Conservation (phyloP, 2,888 invertebrate species). For the Ormyrus thymus region DNA sequence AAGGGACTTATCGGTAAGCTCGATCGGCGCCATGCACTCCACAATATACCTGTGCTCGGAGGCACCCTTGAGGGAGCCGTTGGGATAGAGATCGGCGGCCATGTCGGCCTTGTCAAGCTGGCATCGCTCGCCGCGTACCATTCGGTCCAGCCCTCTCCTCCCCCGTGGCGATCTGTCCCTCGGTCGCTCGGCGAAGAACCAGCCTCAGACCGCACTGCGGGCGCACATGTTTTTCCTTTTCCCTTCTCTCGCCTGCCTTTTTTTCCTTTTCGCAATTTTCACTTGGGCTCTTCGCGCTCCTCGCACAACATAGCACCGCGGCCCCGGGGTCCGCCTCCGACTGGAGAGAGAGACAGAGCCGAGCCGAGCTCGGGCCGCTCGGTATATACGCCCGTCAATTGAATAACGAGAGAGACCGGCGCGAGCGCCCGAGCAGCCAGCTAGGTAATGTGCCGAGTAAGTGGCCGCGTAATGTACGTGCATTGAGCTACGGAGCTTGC, state of each 20-base stretch:
- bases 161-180: neutral
- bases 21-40: too few relatives aligned
- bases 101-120: slow-evolving; percentile 62
- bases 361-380: neutral
- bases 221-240: too few relatives aligned
- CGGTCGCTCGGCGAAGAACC: neutral
- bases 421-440: slow-evolving; percentile 12
- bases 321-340: slow-evolving; percentile 27
- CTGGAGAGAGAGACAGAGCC: slow-evolving; percentile 2
- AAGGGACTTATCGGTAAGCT: too few relatives aligned
- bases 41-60: slow-evolving; percentile 63
- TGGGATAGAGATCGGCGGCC: slow-evolving; percentile 71
- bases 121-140: slow-evolving; percentile 57
- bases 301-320: neutral
- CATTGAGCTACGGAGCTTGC: slow-evolving; percentile 10
- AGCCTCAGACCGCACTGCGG: too few relatives aligned
- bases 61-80: slow-evolving; percentile 67
- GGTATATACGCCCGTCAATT: slow-evolving; percentile 27
- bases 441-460: slow-evolving; percentile 23
- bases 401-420: slow-evolving; percentile 37
- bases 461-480: slow-evolving; percentile 42
- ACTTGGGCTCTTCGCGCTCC: too few relatives aligned
- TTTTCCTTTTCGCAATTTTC: too few relatives aligned
- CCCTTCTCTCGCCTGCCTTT: too few relatives aligned
- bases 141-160: slow-evolving; percentile 34